These are phyloP conservation scores for Micromussa lordhowensis DNA, from an alignment of 92 coral and sea anemone species.

Conservation along the genomic window DNA sequence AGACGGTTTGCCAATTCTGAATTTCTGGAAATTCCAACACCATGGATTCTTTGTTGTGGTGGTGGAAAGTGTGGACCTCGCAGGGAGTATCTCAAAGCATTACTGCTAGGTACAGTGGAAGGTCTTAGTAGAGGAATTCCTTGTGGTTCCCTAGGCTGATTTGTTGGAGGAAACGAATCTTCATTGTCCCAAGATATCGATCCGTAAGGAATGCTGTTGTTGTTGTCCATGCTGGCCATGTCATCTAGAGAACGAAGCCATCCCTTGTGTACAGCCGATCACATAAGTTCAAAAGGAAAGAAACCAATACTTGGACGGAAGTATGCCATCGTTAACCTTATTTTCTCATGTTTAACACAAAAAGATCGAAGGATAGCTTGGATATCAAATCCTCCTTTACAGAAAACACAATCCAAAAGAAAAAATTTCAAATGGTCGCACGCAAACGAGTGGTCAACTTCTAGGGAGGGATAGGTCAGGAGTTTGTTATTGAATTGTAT, in stretches of 20 bases:
- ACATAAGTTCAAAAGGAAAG: neutral
- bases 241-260: neutral
- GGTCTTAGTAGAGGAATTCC: slow-evolving; percentile 9
- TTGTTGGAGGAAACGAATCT: slow-evolving; percentile 20
- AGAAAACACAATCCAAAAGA: neutral
- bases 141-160: slow-evolving; percentile 28
- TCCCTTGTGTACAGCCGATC: neutral
- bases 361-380: neutral
- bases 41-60: slow-evolving; percentile 31
- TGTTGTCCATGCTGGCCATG: slow-evolving; percentile 69
- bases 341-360: neutral
- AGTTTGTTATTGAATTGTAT: neutral
- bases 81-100: slow-evolving; percentile 30
- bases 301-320: neutral
- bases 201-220: slow-evolving; percentile 87
- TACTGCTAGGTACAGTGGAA: neutral
- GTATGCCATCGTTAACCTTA: neutral
- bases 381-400: slow-evolving; percentile 7
- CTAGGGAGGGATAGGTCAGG: slow-evolving; percentile 37
- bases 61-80: slow-evolving; percentile 43
- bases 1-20: slow-evolving; percentile 3
- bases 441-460: slow-evolving; percentile 18
- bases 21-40: slow-evolving; percentile 41
- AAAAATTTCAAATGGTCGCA: slow-evolving; percentile 50
- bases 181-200: slow-evolving; percentile 73